These are phyloP conservation scores for Odiellus spinosus DNA, from an alignment of 2,888 invertebrate species.

Conservation along the genomic window DNA sequence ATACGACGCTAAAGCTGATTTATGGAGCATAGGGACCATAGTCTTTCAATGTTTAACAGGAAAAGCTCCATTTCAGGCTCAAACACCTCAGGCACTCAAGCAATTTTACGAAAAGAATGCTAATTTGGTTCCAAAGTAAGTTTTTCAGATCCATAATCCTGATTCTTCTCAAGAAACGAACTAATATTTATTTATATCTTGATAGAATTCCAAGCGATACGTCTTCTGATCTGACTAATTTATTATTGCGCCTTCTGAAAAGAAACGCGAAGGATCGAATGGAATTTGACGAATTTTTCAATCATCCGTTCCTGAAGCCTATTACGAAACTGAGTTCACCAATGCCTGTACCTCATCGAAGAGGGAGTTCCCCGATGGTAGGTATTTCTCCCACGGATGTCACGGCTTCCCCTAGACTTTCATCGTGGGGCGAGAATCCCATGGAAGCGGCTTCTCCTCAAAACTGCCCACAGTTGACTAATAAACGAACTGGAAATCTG, in stretches of 20 bases:
- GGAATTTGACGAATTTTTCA: constrained; percentile 86
- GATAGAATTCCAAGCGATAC: constrained; percentile 85
- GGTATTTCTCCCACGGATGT: constrained; percentile 1
- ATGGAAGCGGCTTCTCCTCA: no score
- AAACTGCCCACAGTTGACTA: no score
- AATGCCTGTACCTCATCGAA: constrained; percentile 25
- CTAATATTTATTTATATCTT: constrained; percentile 8
- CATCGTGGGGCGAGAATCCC: no score
- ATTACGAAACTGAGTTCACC: constrained; percentile 23
- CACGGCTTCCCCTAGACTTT: no score
- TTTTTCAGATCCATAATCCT: constrained; percentile 20
- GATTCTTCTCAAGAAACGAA: not conserved
- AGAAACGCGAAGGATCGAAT: constrained; percentile 88
- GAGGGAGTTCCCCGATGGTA: constrained; percentile 22
- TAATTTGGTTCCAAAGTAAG: constrained; percentile 74
- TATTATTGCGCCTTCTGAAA: constrained; percentile 64
- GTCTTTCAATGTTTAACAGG: constrained; percentile 97
- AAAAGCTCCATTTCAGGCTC: constrained; percentile 88
- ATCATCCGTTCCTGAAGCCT: constrained; percentile 56
- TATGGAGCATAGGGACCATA: constrained; percentile 98
- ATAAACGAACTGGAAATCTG: no score
- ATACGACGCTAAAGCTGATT: constrained; percentile 96
- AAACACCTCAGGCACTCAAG: constrained; percentile 92
- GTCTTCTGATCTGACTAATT: constrained; percentile 69
- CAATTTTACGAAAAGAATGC: constrained; percentile 91